Conservation (phyloP, 2,888 invertebrate species). For the Thymelicus acteon region DNA sequence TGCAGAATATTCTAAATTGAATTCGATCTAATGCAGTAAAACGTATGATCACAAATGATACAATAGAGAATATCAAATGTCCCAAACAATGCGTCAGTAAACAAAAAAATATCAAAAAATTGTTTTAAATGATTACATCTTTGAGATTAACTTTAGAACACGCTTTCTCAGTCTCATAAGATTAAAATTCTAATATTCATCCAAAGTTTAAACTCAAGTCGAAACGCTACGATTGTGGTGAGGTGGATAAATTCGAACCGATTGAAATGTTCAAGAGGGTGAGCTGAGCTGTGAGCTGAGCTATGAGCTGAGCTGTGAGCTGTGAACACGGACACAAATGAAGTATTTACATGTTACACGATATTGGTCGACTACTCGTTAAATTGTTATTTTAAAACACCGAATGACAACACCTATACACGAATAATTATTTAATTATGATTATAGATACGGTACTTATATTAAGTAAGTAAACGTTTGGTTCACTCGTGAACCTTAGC, state of each 20-base stretch:
- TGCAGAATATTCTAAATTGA: conserved; percentile 1
- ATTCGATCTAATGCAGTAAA: conserved; percentile 19
- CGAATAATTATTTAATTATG: conserved; percentile 53
- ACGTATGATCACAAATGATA: conserved; percentile 21
- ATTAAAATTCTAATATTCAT: conserved; percentile 69
- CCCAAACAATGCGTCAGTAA: conserved; percentile 42
- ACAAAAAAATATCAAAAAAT: conserved; percentile 46
- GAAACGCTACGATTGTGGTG: conserved; percentile 39
- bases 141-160: conserved; percentile 76
- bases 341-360: conserved; percentile 42
- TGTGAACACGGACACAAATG: conserved; percentile 21
- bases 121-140: conserved; percentile 50
- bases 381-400: conserved; percentile 62
- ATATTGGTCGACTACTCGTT: conserved; percentile 62
- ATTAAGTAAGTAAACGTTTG: conserved; percentile 26
- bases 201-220: conserved; percentile 45
- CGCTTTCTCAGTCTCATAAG: conserved; percentile 81
- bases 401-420: conserved; percentile 72
- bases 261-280: conserved; percentile 25
- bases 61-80: conserved; percentile 42
- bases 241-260: conserved; percentile 32
- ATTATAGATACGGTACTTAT: conserved; percentile 42
- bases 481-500: conserved; percentile 14
- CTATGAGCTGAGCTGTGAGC: no score
- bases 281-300: neutral